Evolutionary conservation across 1,140 invertebrate species (phyloP), one percentile per base, ranked within the genome.

Genomic region (Campoletis sonorensis): DNA sequence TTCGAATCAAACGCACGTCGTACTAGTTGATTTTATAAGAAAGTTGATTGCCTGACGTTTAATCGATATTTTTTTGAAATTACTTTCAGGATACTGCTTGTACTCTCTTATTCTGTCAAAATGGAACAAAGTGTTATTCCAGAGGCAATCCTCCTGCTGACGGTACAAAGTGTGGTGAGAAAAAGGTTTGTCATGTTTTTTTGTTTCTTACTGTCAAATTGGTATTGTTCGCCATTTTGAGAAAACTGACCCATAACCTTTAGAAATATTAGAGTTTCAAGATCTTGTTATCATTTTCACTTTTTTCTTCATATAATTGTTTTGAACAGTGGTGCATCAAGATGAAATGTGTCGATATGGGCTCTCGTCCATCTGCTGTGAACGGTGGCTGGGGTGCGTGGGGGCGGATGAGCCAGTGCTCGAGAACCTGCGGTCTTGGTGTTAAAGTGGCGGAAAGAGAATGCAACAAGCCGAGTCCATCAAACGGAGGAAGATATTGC

Each of bases 311-410:
- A 3, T 15, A 54, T 4, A 61, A 3, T 21, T 64, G 23, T 23
- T 26, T 45, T 45, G 4, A 45, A 45, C 40, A 95, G 94, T 96
- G 95, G 95, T 96, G 95, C 89, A 93, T 93, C 78, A 91, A 90
- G 80, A 93, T 93, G 51, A 89, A 94, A 80, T 96, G 95, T 90
- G 93, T 95, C 16, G 92, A 93, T 79, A 94, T 95, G 83, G 94
- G 94, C 0, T 92, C 93, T 37, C 89, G 94, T 79, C 94, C 94
- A 1, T 87, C 92, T 58, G 93, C 94, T 30, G 93, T 95, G 40
- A 92, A 95, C 86, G 95, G 95, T 10, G 94, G 94, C 83, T 96
- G 95, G 95, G 93, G 94, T 15, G 86, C 92, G 23, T 95, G 94
- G 94, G 91, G 93, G 26, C 79, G 87, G 1, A 94, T 93, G 92